phyloP scores from a whole-genome alignment of 2,888 invertebrate species.

The Cacoxenus indagator region DNA sequence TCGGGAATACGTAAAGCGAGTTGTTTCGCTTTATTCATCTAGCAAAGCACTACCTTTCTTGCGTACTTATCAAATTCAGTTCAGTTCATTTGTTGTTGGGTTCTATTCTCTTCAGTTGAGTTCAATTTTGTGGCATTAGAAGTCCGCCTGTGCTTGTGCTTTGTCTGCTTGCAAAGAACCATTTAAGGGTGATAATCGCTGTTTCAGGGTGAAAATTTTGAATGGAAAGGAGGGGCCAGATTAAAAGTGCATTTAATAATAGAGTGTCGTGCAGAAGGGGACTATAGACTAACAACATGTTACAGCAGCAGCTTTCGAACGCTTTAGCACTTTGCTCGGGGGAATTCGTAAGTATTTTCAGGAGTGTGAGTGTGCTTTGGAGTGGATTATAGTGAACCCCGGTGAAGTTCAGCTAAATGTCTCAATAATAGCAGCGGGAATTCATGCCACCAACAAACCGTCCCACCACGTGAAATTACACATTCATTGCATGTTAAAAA shows the following conservation, averaged over 20 bases:
- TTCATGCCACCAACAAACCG: slow-evolving; percentile 23
- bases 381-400: slow-evolving; percentile 59
- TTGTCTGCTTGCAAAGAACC: slow-evolving; percentile 65
- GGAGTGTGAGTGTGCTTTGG: slow-evolving; percentile 36
- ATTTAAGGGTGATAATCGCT: slow-evolving; percentile 71
- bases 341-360: slow-evolving; percentile 45
- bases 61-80: slow-evolving; percentile 4
- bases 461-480: slow-evolving; percentile 24
- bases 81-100: slow-evolving; percentile 2
- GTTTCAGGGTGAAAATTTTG: slow-evolving; percentile 68
- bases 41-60: not conserved
- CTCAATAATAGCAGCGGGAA: slow-evolving; percentile 45
- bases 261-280: slow-evolving; percentile 38
- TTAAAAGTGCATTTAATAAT: slow-evolving; percentile 70
- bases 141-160: slow-evolving; percentile 23
- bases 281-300: not conserved
- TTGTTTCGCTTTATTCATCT: not conserved
- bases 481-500: slow-evolving; percentile 38
- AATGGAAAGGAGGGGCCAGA: slow-evolving; percentile 47
- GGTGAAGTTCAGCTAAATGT: slow-evolving; percentile 57
- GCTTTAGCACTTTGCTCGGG: slow-evolving; percentile 38
- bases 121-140: slow-evolving; percentile 6
- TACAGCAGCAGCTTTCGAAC: slow-evolving; percentile 25
- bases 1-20: not conserved
- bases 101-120: not conserved